Evolutionary conservation across 2,113 vertebrate species (phyloP).

Genomic region (Sialia sialis): DNA sequence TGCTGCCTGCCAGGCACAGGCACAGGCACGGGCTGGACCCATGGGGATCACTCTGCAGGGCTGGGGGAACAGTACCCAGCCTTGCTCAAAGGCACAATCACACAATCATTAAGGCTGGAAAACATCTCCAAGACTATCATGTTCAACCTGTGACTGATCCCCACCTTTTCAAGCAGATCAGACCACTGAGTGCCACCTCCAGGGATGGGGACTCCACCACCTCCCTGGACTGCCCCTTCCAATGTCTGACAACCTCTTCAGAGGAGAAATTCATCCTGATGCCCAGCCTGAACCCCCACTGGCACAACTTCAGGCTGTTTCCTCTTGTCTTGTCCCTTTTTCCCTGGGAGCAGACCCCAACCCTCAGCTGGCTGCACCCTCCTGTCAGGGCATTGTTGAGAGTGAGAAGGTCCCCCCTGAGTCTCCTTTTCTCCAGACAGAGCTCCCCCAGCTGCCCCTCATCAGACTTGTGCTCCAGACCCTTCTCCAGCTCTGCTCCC

Average conservation of each 20-base stretch:
- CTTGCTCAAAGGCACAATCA: neutral
- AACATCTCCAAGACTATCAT: neutral
- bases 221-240: neutral
- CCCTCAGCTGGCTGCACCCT: neutral
- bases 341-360: neutral
- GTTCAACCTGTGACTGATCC: rapidly evolving
- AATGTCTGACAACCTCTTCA: neutral
- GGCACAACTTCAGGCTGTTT: neutral
- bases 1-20: neutral
- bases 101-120: neutral
- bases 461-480: neutral
- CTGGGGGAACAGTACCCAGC: neutral
- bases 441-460: neutral
- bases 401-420: rapidly evolving
- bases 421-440: neutral
- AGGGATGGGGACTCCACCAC: neutral
- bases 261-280: neutral
- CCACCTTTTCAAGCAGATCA: neutral
- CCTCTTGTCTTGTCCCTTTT: neutral
- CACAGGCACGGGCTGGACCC: rapidly evolving
- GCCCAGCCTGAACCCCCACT: neutral
- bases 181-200: neutral
- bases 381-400: neutral
- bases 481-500: neutral
- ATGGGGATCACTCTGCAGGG: rapidly evolving